Base-by-base conservation (phyloP, 2,797 vertebrate species). In the Anas georgica region DNA sequence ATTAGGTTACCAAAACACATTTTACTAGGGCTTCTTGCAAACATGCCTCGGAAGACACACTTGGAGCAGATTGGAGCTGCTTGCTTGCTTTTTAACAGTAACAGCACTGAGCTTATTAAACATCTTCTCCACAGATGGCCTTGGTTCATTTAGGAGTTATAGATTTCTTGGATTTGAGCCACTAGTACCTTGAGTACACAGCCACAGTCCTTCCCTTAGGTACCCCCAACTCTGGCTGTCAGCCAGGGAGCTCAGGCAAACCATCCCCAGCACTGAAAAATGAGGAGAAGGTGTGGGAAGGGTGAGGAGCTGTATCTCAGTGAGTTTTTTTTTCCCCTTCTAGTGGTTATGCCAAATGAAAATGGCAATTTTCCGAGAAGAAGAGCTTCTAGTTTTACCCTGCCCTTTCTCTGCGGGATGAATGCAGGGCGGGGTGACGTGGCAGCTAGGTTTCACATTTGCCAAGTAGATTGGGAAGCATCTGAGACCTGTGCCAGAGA, bases 81-180 rank as follows among this genome's bases (percentile, higher is more conserved):
- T 96, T 74, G 39, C 67, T 88, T 87, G n/a, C n/a, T 17, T 90
- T 94, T 78, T 67, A 76, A 33, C 56, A 33, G 33, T 88, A 82
- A 31, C 54, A 2, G 1, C 3, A 5, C 26, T 50, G 41, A 91
- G 20, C 22, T 87, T 62, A 63, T 58, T 79, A 83, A 87, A 88
- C 54, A 46, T 50, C 16, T 39, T 72, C n/a, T 76, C 26, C 59
- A 46, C 37, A 64, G 56, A 83, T 46, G 83, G 21, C 26, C 25
- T 84, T 50, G 52, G 7, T 7, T 80, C 64, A 59, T 69, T 88
- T 59, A 73, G 66, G n/a, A 78, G 76, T 73, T 63, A 55, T 59
- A 43, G 75, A 83, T 56, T 15, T 43, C 28, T 67, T 68, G 35
- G 31, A 73, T 86, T 77, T 89, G 41, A 64, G 31, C 60, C 28